A percentile compares a stretch with the other conserved stretches of the same genome.
These are phyloP conservation scores for Lycaena phlaeas DNA, from an alignment of 2,888 invertebrate species.

Conservation along the genomic window DNA sequence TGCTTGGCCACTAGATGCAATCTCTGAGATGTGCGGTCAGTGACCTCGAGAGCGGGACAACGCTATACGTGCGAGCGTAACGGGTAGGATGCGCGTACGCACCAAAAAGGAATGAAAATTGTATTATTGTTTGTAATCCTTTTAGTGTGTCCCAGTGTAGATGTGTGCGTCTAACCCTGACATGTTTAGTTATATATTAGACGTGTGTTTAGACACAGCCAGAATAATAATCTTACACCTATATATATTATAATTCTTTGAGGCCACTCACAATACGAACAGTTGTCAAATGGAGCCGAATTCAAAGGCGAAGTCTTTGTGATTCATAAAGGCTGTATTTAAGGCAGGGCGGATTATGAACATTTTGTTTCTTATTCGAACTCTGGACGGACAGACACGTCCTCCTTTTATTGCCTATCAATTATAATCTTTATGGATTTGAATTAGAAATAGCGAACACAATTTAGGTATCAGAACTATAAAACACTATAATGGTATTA, in stretches of 20 bases:
- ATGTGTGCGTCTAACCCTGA: conserved; percentile 43
- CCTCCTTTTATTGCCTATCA: conserved; percentile 21
- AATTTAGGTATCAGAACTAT: too few relatives aligned
- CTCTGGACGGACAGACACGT: conserved; percentile 55
- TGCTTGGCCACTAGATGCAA: conserved; percentile 68
- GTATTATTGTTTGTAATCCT: conserved; percentile 61
- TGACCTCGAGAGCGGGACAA: conserved; percentile 53
- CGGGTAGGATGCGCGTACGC: conserved; percentile 63
- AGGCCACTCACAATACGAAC: neutral
- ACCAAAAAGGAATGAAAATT: conserved; percentile 69
- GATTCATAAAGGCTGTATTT: conserved; percentile 13
- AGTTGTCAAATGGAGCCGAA: conserved; percentile 6
- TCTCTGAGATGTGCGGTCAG: conserved; percentile 67
- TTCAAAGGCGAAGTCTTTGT: conserved; percentile 21
- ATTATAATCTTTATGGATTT: conserved; percentile 12
- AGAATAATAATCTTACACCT: conserved; percentile 35
- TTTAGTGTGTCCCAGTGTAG: conserved; percentile 35
- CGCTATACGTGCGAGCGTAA: conserved; percentile 41
- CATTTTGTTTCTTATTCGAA: conserved; percentile 41
- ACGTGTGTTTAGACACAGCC: conserved; percentile 21
- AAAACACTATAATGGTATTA: too few relatives aligned
- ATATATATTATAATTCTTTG: conserved; percentile 8
- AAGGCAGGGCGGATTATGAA: conserved; percentile 29
- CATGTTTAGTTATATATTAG: conserved; percentile 18
- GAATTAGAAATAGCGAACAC: conserved; percentile 10